Evolutionary conservation across 2,113 vertebrate genomes (phyloP).

Genomic region (Synchiropus splendidus): DNA sequence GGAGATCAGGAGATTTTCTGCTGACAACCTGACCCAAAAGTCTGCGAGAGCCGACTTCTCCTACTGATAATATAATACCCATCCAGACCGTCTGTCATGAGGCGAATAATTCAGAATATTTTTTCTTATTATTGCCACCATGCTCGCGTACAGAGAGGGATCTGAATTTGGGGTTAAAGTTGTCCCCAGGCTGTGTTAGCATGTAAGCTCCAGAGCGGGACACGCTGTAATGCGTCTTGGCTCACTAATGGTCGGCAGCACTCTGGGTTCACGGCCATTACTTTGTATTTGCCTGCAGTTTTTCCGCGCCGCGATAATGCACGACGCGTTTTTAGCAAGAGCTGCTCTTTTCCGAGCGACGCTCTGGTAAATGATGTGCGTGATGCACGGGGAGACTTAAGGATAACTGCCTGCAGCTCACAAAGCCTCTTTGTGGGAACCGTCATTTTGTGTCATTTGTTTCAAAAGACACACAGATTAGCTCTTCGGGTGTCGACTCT

Average conservation of each 20-base stretch:
- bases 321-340: neutral
- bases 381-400: neutral
- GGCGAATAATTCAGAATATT: too few relatives aligned
- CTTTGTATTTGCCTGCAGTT: constrained; percentile 15
- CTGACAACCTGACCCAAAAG: constrained; percentile 33
- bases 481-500: too few relatives aligned
- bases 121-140: constrained; percentile 10
- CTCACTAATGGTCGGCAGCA: constrained; percentile 10
- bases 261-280: constrained; percentile 13
- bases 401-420: constrained; percentile 1
- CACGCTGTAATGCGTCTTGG: constrained; percentile 18
- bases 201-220: neutral
- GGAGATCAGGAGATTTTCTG: constrained; percentile 40
- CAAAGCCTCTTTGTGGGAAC: neutral
- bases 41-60: constrained; percentile 29
- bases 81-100: neutral
- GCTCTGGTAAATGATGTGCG: neutral
- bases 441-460: neutral
- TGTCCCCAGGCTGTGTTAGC: constrained; percentile 2
- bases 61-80: constrained; percentile 1
- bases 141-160: constrained; percentile 1
- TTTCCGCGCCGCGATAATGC: neutral
- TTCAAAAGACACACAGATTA: neutral
- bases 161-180: constrained; percentile 10
- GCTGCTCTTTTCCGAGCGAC: neutral